phyloP scores from a whole-genome alignment of 2,888 invertebrate species.

The Drosophila mayaguana region DNA sequence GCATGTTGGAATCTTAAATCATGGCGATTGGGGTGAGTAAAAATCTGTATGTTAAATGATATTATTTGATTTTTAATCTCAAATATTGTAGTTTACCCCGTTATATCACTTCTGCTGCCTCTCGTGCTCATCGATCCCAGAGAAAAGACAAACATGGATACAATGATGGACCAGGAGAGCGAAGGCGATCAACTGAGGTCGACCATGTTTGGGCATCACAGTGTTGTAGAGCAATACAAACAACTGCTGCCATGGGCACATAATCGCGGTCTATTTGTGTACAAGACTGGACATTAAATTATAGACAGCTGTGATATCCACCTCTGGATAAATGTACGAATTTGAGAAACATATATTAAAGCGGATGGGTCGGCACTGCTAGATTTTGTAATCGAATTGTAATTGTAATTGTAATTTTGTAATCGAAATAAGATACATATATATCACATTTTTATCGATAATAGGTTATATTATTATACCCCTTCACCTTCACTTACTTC shows the following conservation, averaged over 20 bases:
- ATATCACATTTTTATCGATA: too few species aligned
- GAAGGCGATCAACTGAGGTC: constrained; percentile 59
- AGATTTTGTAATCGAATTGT: too few species aligned
- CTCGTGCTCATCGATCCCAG: constrained; percentile 71
- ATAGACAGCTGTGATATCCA: neutral
- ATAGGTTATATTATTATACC: too few species aligned
- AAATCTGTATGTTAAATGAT: neutral
- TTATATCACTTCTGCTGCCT: constrained; percentile 58
- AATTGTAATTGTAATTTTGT: too few species aligned
- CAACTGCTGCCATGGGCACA: constrained; percentile 79
- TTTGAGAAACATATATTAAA: neutral
- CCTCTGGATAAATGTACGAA: too few species aligned
- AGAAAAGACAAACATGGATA: constrained; percentile 71
- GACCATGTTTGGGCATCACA: constrained; percentile 53
- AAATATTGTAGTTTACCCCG: constrained; percentile 57
- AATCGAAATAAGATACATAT: too few species aligned
- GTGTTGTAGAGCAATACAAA: constrained; percentile 63
- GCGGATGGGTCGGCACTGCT: too few species aligned
- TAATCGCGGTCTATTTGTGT: constrained; percentile 73
- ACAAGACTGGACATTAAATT: constrained; percentile 3
- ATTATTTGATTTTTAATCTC: neutral
- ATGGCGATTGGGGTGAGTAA: constrained; percentile 75
- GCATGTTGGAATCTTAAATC: constrained; percentile 66
- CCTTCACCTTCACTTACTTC: too few species aligned
- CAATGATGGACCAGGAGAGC: constrained; percentile 51